Evolutionary conservation across 2,888 invertebrate genomes (phyloP).

Genomic region (Yponomeuta evonymella): DNA sequence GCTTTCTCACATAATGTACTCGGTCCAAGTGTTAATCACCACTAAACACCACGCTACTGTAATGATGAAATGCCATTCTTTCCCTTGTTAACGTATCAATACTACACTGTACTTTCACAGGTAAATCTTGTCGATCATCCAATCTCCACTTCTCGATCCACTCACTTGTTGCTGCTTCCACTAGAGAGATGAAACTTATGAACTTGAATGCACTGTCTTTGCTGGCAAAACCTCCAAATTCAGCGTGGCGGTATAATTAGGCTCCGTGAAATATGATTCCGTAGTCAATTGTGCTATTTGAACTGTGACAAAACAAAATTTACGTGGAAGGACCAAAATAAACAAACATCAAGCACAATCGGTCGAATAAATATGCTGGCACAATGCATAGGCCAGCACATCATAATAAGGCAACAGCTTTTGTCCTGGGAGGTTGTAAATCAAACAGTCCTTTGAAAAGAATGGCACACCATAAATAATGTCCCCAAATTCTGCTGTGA

Average conservation of each 20-base stretch:
- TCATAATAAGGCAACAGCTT: constrained; percentile 72
- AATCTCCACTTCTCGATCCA: constrained; percentile 27
- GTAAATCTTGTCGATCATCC: constrained; percentile 34
- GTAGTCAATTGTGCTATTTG: constrained; percentile 51
- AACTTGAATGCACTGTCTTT: constrained; percentile 24
- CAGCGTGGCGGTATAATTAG: constrained; percentile 47
- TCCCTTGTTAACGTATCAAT: constrained; percentile 58
- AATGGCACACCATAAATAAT: constrained; percentile 72
- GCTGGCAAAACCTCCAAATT: constrained; percentile 46
- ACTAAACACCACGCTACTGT: constrained; percentile 61
- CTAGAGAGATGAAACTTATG: constrained; percentile 1
- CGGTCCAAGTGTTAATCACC: constrained; percentile 50
- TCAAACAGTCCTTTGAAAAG: constrained; percentile 70
- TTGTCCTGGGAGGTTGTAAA: constrained; percentile 67
- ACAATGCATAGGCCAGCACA: constrained; percentile 69
- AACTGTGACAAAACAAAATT: constrained; percentile 63
- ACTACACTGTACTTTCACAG: constrained; percentile 46
- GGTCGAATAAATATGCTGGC: constrained; percentile 62
- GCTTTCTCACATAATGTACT: constrained; percentile 44
- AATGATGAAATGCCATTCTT: constrained; percentile 64
- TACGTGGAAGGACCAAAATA: constrained; percentile 70
- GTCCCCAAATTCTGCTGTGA: constrained; percentile 57
- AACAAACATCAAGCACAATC: constrained; percentile 69
- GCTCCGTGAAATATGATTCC: constrained; percentile 62
- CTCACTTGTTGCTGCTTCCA: constrained; percentile 17